A percentile compares a stretch with the other conserved stretches of the same genome.
Evolutionary conservation across 2,113 vertebrate species (phyloP).

Genomic region (Melanostigma gelatinosum): DNA sequence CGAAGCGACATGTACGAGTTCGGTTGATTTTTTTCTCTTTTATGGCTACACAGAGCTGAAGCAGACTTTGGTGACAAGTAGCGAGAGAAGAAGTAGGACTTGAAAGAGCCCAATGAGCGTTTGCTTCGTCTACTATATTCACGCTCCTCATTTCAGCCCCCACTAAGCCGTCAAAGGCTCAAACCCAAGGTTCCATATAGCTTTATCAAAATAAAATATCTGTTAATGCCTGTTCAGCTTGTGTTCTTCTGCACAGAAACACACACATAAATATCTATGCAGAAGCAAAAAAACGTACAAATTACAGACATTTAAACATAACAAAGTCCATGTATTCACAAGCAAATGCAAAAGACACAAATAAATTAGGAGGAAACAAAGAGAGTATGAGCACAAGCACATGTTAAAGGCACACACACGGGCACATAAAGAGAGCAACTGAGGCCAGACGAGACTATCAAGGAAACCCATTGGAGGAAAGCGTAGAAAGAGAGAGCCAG

Average conservation of each 20-base stretch:
- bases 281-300: background rate
- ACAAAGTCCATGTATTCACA: conserved; percentile 4
- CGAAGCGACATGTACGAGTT: background rate
- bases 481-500: conserved; percentile 59
- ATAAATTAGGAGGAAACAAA: conserved; percentile 13
- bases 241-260: conserved; percentile 33
- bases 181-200: conserved; percentile 67
- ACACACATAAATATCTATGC: conserved; percentile 2
- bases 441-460: conserved; percentile 64
- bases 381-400: background rate
- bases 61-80: conserved; percentile 7
- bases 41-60: background rate
- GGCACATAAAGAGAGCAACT: conserved; percentile 62
- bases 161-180: conserved; percentile 59
- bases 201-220: conserved; percentile 59
- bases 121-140: conserved; percentile 48
- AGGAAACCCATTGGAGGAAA: conserved; percentile 69
- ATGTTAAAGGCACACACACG: conserved; percentile 17
- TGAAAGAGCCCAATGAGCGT: conserved; percentile 46
- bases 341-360: background rate
- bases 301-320: background rate
- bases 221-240: conserved; percentile 59
- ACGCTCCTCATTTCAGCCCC: conserved; percentile 23
- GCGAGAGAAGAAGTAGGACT: conserved; percentile 23
- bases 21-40: background rate